phyloP scores from a whole-genome alignment of 2,888 invertebrate genomes.

The Cosmorhoe ocellata region DNA sequence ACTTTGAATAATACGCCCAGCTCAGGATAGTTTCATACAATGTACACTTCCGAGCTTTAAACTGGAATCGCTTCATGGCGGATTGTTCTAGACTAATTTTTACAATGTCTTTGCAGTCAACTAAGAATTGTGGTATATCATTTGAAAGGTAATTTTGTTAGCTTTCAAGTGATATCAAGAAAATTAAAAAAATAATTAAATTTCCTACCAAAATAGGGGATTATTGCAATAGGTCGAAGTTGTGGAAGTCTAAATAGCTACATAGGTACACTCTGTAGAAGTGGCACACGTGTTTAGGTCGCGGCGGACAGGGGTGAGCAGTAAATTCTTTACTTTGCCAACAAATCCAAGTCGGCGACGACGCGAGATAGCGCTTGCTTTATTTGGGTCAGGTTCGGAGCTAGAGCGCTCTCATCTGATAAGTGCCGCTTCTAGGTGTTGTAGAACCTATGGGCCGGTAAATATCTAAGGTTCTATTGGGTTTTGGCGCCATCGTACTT shows the following conservation, averaged over 20 bases:
- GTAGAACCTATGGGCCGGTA: constrained; percentile 26
- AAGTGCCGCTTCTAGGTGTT: constrained; percentile 38
- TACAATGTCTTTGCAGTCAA: no score
- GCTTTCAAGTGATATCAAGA: no score
- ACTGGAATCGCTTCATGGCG: no score
- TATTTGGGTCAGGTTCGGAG: constrained; percentile 62
- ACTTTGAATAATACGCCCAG: constrained; percentile 22
- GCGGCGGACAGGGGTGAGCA: constrained; percentile 54
- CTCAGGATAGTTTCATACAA: constrained; percentile 22
- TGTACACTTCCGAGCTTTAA: no score
- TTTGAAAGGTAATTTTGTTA: no score
- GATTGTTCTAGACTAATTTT: no score
- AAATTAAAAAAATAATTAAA: no score
- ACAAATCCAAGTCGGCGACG: constrained; percentile 57
- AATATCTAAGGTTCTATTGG: constrained; percentile 27
- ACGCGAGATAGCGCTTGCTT: constrained; percentile 51
- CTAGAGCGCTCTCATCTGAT: constrained; percentile 44
- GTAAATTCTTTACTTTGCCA: constrained; percentile 62
- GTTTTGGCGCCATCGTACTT: constrained; percentile 1
- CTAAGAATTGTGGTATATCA: no score
- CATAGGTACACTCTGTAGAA: constrained; percentile 21
- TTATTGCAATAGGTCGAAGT: no score
- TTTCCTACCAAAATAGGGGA: no score
- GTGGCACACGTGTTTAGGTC: constrained; percentile 39
- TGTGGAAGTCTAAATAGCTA: no score